Evolutionary conservation across 2,888 invertebrate species (phyloP), one percentile per base, ranked within the genome.

Genomic region (Cordylochernes scorpioides): DNA sequence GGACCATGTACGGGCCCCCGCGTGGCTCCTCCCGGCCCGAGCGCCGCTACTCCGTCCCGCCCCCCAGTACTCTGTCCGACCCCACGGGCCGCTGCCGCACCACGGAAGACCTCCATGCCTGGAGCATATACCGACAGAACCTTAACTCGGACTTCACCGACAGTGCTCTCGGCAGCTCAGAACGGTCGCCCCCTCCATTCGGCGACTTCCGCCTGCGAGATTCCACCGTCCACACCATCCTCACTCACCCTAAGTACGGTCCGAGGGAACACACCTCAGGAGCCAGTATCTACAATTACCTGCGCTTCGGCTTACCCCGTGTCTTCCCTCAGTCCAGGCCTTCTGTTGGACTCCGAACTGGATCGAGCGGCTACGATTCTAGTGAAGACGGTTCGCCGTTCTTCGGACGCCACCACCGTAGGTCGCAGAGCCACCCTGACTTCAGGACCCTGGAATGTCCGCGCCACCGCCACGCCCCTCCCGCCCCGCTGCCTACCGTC

Each of bases 61-160:
- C 45, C 19, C 44, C 46, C 18, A 40, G 42, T 30, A 39, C 41
- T 32, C 31, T 40, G 31, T 35, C 36, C 14, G 34, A 42, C 36
- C 25, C 44, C 24, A 25, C 34, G 13, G 32, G 41, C 24, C 25
- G 39, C 18, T 38, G 35, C 21, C 35, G 33, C 19, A 36, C 39
- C 9, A 42, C 45, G 29, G 82, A 84, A 51, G 84, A 84, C 52
- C 63, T 86, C 36, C 84, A 86, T 53, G 84, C 84, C 35, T 86
- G 86, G 86, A 82, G 82, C 42, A 86, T 86, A 52, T 55, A 54
- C 42, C 39, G 84, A 52, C 82, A 84, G 67, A 84, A 84, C 53
- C 60, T 84, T 44, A 84, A 84, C 56, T 82, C 82, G 2, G 84
- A 84, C 58, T 84, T 84, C 54, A 82, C 84, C 40, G 84, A 84